Conservation (phyloP, 1,140 invertebrate genomes). For the Littorina saxatilis region DNA sequence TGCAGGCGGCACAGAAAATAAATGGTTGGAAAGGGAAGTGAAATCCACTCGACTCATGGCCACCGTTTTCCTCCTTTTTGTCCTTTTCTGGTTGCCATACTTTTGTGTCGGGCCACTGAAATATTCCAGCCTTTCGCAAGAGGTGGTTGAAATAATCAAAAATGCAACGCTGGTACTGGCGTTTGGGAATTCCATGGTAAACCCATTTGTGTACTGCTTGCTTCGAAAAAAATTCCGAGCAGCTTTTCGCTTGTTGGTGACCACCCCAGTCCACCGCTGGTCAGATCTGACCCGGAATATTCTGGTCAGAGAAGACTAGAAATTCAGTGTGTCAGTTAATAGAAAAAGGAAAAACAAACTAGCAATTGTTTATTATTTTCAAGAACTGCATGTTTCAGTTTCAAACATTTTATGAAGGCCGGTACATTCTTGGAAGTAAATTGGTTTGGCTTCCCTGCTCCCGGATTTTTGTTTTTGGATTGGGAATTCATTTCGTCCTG, state of each 20-base stretch:
- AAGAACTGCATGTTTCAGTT: too few relatives aligned
- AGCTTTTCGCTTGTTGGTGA: slow-evolving; percentile 36
- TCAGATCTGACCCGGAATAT: not conserved
- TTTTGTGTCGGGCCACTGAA: slow-evolving; percentile 45
- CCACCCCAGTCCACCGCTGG: not conserved
- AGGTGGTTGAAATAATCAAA: slow-evolving; percentile 49
- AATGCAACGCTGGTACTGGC: slow-evolving; percentile 44
- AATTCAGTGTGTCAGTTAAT: not conserved
- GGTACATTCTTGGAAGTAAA: too few relatives aligned
- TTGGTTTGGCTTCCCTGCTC: too few relatives aligned
- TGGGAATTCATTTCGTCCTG: too few relatives aligned
- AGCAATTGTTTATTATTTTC: not conserved
- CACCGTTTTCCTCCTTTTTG: slow-evolving; percentile 51
- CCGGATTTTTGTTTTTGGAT: too few relatives aligned
- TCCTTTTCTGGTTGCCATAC: slow-evolving; percentile 57
- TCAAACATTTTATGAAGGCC: too few relatives aligned
- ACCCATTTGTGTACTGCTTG: slow-evolving; percentile 55
- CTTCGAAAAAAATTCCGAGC: slow-evolving; percentile 44
- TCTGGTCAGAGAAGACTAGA: not conserved
- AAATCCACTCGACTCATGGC: slow-evolving; percentile 48
- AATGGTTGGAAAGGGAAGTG: slow-evolving; percentile 42
- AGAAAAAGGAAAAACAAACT: not conserved
- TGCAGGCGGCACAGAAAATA: not conserved
- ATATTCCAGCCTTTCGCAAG: slow-evolving; percentile 39
- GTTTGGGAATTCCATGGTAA: slow-evolving; percentile 53